Evolutionary conservation across 2,113 vertebrate genomes (phyloP).

Genomic region (Ammospiza nelsoni): DNA sequence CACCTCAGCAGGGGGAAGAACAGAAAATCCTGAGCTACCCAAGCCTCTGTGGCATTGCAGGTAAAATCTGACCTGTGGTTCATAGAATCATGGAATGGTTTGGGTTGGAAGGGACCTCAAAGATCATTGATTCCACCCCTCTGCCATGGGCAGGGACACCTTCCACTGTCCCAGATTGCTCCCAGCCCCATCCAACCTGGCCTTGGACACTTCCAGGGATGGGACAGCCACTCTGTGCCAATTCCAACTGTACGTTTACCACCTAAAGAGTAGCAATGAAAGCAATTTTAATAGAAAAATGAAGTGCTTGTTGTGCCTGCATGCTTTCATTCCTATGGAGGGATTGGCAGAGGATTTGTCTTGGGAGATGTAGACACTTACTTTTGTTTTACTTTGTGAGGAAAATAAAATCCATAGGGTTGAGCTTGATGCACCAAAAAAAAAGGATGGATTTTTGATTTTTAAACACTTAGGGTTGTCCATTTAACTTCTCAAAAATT

Average conservation of each 20-base stretch:
- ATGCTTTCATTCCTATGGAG: neutral
- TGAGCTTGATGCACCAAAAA: fast-evolving
- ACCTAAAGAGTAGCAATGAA: neutral
- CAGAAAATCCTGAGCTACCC: neutral
- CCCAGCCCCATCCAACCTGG: fast-evolving
- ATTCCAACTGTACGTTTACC: neutral
- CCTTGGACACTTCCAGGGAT: neutral
- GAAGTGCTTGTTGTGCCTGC: neutral
- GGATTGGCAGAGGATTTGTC: neutral
- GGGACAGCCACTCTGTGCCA: neutral
- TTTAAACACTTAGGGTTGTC: neutral
- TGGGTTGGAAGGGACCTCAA: neutral
- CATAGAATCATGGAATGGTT: neutral
- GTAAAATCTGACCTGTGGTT: neutral
- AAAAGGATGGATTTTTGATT: neutral
- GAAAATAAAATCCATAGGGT: neutral
- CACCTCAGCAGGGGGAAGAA: neutral
- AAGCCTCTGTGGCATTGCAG: neutral
- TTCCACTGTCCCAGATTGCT: fast-evolving
- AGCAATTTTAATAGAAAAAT: neutral
- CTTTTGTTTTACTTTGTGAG: neutral
- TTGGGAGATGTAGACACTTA: neutral
- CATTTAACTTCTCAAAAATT: neutral
- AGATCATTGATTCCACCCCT: neutral
- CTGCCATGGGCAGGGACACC: neutral